Conservation (phyloP, 23 tunicate species). For the Halocynthia roretzi region DNA sequence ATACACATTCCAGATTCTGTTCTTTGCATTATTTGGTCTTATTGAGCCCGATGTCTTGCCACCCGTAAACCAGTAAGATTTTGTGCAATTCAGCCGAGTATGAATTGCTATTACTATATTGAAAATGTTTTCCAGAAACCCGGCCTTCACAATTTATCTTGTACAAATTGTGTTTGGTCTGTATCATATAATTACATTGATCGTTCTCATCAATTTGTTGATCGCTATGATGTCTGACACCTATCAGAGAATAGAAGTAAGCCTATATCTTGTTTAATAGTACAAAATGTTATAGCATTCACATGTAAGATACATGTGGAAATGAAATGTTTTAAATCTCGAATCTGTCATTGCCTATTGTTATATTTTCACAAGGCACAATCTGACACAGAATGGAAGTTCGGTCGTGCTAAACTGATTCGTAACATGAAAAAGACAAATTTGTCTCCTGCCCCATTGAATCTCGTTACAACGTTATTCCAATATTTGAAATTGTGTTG, state of each 20-base stretch:
- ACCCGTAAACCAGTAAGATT: slow-evolving; percentile 36
- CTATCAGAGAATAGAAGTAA: slow-evolving; percentile 85
- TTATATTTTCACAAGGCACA: slow-evolving; percentile 49
- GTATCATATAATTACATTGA: slow-evolving; percentile 75
- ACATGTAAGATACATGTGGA: no score
- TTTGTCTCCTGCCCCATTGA: slow-evolving; percentile 78
- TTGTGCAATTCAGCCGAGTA: not conserved
- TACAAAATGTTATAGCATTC: not conserved
- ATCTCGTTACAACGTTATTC: slow-evolving; percentile 49
- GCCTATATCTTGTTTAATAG: not conserved
- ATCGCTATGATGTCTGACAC: slow-evolving; percentile 99
- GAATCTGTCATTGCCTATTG: not conserved
- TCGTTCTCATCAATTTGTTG: slow-evolving; percentile 83
- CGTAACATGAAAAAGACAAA: slow-evolving; percentile 88
- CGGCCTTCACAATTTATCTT: slow-evolving; percentile 47
- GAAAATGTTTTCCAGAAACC: slow-evolving; percentile 21
- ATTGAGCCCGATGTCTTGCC: slow-evolving; percentile 88
- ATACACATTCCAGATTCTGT: slow-evolving; percentile 80
- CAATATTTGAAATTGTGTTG: slow-evolving; percentile 33
- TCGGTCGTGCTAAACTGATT: slow-evolving; percentile 84
- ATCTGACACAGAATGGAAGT: slow-evolving; percentile 94
- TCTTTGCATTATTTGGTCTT: slow-evolving; percentile 86
- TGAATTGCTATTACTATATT: no score
- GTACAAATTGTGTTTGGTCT: slow-evolving; percentile 88
- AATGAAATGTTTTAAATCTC: no score